These are phyloP conservation scores for Bungarus multicinctus DNA, from an alignment of 2,113 vertebrate genomes.

Conservation along the genomic window DNA sequence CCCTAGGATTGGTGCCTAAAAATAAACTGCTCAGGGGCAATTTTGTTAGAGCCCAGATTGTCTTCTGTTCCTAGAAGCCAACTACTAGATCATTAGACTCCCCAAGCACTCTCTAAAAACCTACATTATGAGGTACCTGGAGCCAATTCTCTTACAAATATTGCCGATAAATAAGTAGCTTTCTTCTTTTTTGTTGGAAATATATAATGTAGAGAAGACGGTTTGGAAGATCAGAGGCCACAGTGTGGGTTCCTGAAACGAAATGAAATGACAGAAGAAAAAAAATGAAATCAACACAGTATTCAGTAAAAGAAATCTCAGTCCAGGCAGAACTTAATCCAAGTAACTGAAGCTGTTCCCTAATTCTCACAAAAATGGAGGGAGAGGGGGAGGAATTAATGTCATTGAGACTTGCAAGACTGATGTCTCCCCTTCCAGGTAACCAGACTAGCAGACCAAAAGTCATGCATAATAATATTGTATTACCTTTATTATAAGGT, in stretches of 20 bases:
- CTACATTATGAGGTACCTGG: background rate
- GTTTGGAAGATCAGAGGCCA: background rate
- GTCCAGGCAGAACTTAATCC: background rate
- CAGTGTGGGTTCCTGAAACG: background rate
- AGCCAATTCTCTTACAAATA: background rate
- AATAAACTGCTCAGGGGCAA: background rate
- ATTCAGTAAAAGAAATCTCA: background rate
- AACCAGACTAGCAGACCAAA: background rate
- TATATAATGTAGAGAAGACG: background rate
- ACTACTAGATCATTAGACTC: background rate
- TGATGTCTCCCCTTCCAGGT: background rate
- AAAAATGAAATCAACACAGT: background rate
- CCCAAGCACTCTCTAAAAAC: background rate
- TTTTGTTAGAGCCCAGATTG: background rate
- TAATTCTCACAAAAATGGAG: background rate
- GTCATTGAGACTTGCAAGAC: background rate
- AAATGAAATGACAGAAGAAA: background rate
- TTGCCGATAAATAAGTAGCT: background rate
- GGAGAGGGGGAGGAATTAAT: background rate
- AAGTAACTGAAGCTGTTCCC: background rate
- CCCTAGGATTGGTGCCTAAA: background rate
- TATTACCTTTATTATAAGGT: background rate
- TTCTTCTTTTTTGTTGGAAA: background rate
- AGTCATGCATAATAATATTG: background rate
- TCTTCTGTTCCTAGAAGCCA: background rate